phyloP scores from a whole-genome alignment of 2,888 invertebrate genomes.

The Dicranocentrus wangi region DNA sequence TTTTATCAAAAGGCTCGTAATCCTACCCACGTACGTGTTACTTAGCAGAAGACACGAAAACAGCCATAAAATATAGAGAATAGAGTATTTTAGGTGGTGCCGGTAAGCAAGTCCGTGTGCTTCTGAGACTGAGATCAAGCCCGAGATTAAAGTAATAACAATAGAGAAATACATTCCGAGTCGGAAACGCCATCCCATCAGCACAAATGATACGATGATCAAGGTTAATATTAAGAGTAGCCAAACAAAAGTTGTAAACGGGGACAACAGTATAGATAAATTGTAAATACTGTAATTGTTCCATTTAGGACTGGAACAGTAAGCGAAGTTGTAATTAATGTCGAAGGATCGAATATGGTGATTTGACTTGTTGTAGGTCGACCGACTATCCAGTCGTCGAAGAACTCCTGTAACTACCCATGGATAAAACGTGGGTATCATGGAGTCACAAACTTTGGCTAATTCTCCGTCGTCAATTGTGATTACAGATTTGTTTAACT shows the following conservation, averaged over 20 bases:
- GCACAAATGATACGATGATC: neutral
- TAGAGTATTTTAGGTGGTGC: neutral
- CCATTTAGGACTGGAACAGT: neutral
- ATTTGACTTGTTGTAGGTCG: slow-evolving; percentile 8
- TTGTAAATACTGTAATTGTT: neutral
- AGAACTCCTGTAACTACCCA: neutral
- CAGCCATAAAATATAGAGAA: neutral
- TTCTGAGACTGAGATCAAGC: neutral
- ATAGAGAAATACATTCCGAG: neutral
- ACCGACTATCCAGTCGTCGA: neutral
- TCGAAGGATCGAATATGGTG: neutral
- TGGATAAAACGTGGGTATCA: neutral
- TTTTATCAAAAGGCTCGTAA: slow-evolving; percentile 8
- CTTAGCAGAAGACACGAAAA: neutral
- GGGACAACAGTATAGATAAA: neutral
- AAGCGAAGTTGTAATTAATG: slow-evolving; percentile 13
- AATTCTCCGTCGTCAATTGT: neutral
- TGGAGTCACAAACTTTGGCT: neutral
- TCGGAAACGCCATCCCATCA: neutral
- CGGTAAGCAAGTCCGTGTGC: neutral
- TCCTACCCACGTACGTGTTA: slow-evolving; percentile 11
- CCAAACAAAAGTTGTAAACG: neutral
- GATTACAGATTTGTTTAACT: neutral
- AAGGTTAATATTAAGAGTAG: neutral
- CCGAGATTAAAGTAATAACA: neutral